Evolutionary conservation across 2,113 vertebrate genomes (phyloP).

Genomic region (Siniperca chuatsi): DNA sequence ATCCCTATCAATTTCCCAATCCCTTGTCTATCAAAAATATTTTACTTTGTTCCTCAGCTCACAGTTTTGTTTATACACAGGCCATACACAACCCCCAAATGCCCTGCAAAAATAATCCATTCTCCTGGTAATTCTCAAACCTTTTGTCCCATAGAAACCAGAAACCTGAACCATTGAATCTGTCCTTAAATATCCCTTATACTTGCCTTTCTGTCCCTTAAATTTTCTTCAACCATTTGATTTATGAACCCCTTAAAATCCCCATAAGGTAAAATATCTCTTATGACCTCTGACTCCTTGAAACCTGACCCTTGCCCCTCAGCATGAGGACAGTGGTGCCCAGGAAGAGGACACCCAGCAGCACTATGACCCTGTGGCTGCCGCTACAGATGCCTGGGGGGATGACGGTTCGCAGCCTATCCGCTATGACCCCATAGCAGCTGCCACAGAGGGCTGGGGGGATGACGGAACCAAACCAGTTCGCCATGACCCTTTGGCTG

Average conservation of each 20-base stretch:
- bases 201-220: neutral
- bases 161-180: slow-evolving; percentile 4
- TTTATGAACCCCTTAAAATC: slow-evolving; percentile 38
- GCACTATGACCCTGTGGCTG: slow-evolving; percentile 74
- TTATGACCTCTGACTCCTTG: slow-evolving; percentile 67
- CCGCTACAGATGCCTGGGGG: slow-evolving; percentile 76
- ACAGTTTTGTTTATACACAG: slow-evolving; percentile 6
- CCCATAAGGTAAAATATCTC: slow-evolving; percentile 42
- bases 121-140: neutral
- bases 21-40: neutral
- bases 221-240: slow-evolving; percentile 19
- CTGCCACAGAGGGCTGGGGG: slow-evolving; percentile 76
- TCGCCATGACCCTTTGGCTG: slow-evolving; percentile 53
- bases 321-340: slow-evolving; percentile 84
- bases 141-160: neutral
- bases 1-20: neutral
- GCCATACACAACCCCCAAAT: slow-evolving; percentile 1
- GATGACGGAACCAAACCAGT: slow-evolving; percentile 62
- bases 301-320: slow-evolving; percentile 74
- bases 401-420: slow-evolving; percentile 69
- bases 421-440: slow-evolving; percentile 77
- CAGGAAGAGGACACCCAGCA: slow-evolving; percentile 58
- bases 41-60: neutral
- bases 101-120: neutral
- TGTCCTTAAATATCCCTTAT: slow-evolving; percentile 1